Evolutionary conservation across 2,113 vertebrate species (phyloP).

Genomic region (Morone saxatilis): DNA sequence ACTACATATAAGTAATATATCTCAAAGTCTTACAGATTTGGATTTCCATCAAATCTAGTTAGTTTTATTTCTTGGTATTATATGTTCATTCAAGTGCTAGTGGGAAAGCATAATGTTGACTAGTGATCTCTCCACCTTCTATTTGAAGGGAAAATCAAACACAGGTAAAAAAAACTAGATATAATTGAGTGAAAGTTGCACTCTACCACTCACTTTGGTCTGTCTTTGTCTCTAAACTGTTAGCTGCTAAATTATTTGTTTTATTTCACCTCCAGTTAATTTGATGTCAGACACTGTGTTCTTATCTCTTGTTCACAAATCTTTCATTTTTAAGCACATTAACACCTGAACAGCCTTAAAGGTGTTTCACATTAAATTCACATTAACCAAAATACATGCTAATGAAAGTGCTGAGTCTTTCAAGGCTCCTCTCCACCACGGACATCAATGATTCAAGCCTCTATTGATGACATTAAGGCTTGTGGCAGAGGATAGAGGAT

Average conservation of each 20-base stretch:
- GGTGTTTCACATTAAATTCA: conserved; percentile 2
- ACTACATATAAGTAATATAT: background rate
- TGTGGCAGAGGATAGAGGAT: background rate
- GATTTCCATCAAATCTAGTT: background rate
- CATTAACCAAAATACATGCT: background rate
- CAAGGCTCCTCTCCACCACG: background rate
- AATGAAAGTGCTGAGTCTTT: background rate
- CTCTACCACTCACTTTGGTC: background rate
- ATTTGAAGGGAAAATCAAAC: background rate
- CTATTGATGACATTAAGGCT: conserved; percentile 3
- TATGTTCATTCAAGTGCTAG: background rate
- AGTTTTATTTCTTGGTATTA: background rate
- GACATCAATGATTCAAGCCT: background rate
- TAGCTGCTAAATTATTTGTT: background rate
- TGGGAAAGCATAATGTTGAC: background rate
- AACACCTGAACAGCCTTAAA: background rate
- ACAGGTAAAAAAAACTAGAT: background rate
- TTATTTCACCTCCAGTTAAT: background rate
- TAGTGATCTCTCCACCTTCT: background rate
- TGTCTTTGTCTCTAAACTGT: background rate
- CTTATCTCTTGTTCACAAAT: background rate
- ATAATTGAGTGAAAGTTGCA: background rate
- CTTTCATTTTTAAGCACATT: background rate
- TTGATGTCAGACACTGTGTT: background rate
- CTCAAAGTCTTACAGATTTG: background rate